A percentile compares a stretch with the other conserved stretches of the same genome.
phyloP scores from a whole-genome alignment of 2,888 invertebrate genomes.

The Parasteatoda lunata region DNA sequence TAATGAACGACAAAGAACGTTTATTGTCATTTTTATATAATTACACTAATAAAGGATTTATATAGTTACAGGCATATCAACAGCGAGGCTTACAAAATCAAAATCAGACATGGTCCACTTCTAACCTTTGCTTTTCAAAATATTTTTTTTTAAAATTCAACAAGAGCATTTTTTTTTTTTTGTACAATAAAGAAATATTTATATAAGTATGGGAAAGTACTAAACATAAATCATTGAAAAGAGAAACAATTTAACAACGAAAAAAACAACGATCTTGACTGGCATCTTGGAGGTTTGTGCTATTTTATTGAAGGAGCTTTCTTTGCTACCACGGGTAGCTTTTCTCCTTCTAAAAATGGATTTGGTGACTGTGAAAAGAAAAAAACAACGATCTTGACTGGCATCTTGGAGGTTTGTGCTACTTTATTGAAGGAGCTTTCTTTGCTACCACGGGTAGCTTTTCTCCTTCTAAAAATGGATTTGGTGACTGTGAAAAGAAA shows the following conservation, averaged over 20 bases:
- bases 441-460: slow-evolving; percentile 93
- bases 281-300: neutral
- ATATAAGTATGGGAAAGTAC: neutral
- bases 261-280: neutral
- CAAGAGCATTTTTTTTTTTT: neutral
- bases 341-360: slow-evolving; percentile 89
- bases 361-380: slow-evolving; percentile 79
- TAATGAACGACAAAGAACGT: slow-evolving; percentile 35
- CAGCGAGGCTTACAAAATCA: neutral
- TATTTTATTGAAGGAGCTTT: slow-evolving; percentile 81
- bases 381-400: neutral
- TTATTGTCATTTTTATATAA: slow-evolving; percentile 14
- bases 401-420: neutral
- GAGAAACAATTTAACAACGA: neutral
- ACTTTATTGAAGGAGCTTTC: slow-evolving; percentile 81
- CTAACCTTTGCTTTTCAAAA: slow-evolving; percentile 25
- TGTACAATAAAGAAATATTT: neutral
- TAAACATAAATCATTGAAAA: neutral
- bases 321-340: slow-evolving; percentile 92
- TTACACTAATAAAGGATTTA: neutral
- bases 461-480: slow-evolving; percentile 90
- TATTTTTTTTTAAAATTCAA: slow-evolving; percentile 4
- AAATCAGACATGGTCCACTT: slow-evolving; percentile 24
- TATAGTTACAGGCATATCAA: slow-evolving; percentile 10
- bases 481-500: slow-evolving; percentile 77